These are phyloP conservation scores for Limonius californicus DNA, from an alignment of 1,140 invertebrate genomes.

Conservation along the genomic window DNA sequence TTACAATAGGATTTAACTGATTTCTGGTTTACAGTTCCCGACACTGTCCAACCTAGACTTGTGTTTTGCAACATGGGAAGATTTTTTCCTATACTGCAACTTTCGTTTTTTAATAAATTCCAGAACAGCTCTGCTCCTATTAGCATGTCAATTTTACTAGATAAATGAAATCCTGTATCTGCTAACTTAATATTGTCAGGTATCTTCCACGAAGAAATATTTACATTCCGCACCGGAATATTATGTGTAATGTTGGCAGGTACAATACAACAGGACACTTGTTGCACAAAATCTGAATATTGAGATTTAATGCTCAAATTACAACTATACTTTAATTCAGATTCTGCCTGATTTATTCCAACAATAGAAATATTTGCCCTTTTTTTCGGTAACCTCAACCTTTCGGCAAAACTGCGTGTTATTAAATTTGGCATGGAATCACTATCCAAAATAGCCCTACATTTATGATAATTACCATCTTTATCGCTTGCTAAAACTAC, in stretches of 20 bases:
- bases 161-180: not conserved
- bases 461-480: no score
- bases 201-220: not conserved
- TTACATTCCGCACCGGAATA: not conserved
- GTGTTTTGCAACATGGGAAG: not conserved
- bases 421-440: not conserved
- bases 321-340: not conserved
- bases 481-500: no score
- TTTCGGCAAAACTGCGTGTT: not conserved
- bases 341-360: not conserved
- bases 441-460: no score
- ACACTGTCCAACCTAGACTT: not conserved
- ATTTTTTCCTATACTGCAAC: not conserved
- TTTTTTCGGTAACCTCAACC: not conserved
- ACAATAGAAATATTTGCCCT: not conserved
- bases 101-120: not conserved
- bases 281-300: not conserved
- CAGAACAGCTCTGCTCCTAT: conserved; percentile 1
- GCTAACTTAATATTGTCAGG: not conserved
- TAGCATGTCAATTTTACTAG: not conserved
- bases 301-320: not conserved
- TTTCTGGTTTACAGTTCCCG: not conserved
- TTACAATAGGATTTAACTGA: not conserved
- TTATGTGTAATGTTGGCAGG: not conserved
- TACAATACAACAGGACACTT: not conserved